Base-by-base conservation (phyloP, 2,113 vertebrate genomes). In the Oceanodroma tethys region DNA sequence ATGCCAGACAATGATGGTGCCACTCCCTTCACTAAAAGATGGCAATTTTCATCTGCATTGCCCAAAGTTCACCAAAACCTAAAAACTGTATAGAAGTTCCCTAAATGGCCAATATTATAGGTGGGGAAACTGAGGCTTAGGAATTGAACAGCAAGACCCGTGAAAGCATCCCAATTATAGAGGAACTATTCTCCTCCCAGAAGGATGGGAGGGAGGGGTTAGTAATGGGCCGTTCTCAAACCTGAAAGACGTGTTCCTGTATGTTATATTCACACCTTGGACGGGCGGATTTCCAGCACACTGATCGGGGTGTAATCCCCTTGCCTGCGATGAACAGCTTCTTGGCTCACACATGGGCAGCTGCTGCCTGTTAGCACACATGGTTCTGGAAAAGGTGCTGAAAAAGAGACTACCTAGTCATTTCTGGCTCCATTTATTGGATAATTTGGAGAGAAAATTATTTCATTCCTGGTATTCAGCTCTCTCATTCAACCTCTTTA, bases 271-370 rank as follows among this genome's bases (percentile, higher is more conserved):
- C 26, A 60, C 10, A 53, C 22, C 7, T 34, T 15, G 12, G 32
- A 29, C 2, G 81, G 40, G 36, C 87, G 34, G 45, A 59, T 73
- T 93, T 86, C 70, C 50, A 85, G 22, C 15, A 58, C 3, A 1
- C 3, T 5, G 9, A 29, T 22, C 0, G 4, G 22, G 27, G 7
- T 81, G 7, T 45, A 45, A 15, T 18, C 16, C 19, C 29, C 22
- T 72, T 14, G 12, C 20, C 30, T 36, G 25, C 0, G 0, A 40
- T 18, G 29, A 67, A 75, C 40, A 67, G 21, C 21, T 67, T 68
- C 68, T 79, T 10, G 1, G 25, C 20, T 81, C 79, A 53, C 22
- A 20, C 0, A 0, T 6, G 22, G n/a, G 47, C 6, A 3, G 29
- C 56, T 79, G 55, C 52, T 82, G 58, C 52, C 38, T 90, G 17